Percentiles rank a stretch among this genome's conserved stretches.
Evolutionary conservation across 2,888 invertebrate species (phyloP).

Genomic region (Gastracanthus pulcherrimus): DNA sequence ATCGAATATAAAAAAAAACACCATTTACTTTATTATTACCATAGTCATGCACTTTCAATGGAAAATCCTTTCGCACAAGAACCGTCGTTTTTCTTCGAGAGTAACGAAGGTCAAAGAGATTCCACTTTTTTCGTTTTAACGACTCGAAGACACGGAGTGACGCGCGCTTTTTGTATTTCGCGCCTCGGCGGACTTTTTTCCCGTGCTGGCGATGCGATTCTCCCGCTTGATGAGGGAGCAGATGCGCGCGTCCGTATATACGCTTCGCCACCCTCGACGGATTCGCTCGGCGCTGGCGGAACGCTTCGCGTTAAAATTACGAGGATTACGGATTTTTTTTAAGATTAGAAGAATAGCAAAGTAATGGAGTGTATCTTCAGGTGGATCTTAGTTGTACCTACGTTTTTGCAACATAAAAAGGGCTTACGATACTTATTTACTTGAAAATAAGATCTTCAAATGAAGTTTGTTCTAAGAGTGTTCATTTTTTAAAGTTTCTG

Average conservation of each 20-base stretch:
- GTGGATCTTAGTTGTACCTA: no score
- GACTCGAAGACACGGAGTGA: neutral
- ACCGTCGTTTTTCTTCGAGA: no score
- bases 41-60: no score
- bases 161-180: slow-evolving; percentile 45
- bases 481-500: no score
- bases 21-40: no score
- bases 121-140: neutral
- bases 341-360: neutral
- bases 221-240: neutral
- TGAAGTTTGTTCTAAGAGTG: no score
- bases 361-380: neutral
- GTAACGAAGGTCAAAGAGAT: no score
- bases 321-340: neutral
- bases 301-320: neutral
- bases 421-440: no score
- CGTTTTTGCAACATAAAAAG: neutral
- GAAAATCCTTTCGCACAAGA: no score
- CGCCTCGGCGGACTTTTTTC: slow-evolving; percentile 11
- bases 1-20: no score
- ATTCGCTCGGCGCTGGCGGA: neutral
- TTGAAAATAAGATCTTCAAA: no score
- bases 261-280: slow-evolving; percentile 1
- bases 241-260: neutral
- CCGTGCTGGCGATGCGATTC: neutral